Evolutionary conservation across 2,797 vertebrate species (phyloP).

Genomic region (Potorous gilbertii): DNA sequence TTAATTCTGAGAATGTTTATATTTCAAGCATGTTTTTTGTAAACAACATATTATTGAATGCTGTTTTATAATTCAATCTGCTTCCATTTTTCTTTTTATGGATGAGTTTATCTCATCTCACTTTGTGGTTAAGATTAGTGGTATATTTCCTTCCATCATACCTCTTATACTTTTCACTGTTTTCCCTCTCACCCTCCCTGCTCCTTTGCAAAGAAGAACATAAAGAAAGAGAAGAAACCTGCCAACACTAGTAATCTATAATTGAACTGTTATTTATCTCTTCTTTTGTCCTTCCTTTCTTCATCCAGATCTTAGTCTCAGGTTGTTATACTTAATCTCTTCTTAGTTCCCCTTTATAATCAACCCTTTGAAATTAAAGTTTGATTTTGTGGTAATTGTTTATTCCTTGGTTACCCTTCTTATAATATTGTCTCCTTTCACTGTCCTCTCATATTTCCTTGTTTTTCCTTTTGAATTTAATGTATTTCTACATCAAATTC

Average conservation of each 20-base stretch:
- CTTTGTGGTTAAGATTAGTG: background rate
- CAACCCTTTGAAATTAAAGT: background rate
- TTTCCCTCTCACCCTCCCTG: background rate
- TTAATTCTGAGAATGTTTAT: background rate
- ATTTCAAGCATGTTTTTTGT: background rate
- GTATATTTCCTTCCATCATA: background rate
- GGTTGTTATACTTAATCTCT: background rate
- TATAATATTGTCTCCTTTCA: background rate
- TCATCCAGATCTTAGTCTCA: background rate
- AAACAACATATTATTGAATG: background rate
- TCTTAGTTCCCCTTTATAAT: background rate
- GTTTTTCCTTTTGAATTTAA: background rate
- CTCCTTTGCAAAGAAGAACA: background rate
- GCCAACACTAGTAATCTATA: background rate
- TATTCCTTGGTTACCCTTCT: background rate
- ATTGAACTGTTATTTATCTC: background rate
- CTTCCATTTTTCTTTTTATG: background rate
- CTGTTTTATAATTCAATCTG: background rate
- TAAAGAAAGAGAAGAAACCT: background rate
- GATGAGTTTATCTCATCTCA: background rate
- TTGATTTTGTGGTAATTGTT: background rate
- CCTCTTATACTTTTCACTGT: background rate
- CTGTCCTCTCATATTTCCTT: background rate
- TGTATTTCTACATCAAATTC: background rate
- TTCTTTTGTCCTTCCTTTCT: background rate